Evolutionary conservation across 2,888 invertebrate species (phyloP).

Genomic region (Drosophila anomalipes): DNA sequence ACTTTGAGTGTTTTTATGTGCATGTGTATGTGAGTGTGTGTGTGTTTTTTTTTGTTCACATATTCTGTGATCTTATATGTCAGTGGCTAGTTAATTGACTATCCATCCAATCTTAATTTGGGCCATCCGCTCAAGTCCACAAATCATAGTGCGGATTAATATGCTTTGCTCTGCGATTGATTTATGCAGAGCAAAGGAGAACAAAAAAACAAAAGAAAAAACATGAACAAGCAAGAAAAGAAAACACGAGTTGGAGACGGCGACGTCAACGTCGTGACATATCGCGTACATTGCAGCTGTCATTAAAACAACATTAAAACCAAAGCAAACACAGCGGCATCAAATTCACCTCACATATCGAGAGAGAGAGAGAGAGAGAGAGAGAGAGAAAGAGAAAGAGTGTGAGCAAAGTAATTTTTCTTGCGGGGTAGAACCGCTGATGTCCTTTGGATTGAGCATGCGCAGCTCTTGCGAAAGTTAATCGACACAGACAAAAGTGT

Average conservation of each 20-base stretch:
- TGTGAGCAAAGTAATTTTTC: neutral
- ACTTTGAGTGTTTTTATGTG: neutral
- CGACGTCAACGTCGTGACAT: slow-evolving; percentile 7
- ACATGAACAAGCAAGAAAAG: neutral
- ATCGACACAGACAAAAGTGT: neutral
- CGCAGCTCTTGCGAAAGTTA: neutral
- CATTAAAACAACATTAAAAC: slow-evolving; percentile 71
- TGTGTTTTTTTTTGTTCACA: neutral
- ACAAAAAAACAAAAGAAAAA: slow-evolving; percentile 4
- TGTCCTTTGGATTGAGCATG: neutral
- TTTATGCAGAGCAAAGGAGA: slow-evolving; percentile 26
- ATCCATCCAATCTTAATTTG: slow-evolving; percentile 3
- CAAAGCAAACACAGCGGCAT: slow-evolving; percentile 48
- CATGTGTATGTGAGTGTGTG: neutral
- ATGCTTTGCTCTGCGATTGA: slow-evolving; percentile 27
- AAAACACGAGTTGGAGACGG: neutral
- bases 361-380: neutral
- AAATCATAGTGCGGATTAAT: slow-evolving; percentile 30
- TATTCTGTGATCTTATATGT: slow-evolving; percentile 9
- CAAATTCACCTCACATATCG: slow-evolving; percentile 41
- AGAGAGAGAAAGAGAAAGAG: neutral
- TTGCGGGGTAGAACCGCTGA: neutral
- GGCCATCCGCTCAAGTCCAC: slow-evolving; percentile 23
- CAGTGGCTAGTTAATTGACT: slow-evolving; percentile 27
- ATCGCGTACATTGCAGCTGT: slow-evolving; percentile 55